Evolutionary conservation across 2,797 vertebrate species (phyloP), one percentile per base, ranked within the genome.

Genomic region (Aldrovandia affinis): DNA sequence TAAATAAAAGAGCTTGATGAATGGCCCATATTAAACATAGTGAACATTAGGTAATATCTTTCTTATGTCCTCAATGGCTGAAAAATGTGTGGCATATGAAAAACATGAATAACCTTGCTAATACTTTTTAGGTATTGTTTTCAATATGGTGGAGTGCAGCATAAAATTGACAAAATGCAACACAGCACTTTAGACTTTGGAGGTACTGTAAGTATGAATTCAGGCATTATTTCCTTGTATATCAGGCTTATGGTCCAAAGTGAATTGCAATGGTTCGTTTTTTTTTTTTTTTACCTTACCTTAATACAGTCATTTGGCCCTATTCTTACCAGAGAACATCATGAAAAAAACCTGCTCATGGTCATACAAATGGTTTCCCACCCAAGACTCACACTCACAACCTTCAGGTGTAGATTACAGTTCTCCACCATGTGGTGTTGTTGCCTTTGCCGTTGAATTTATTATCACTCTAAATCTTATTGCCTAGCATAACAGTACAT

Each of bases 31-130:
- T 89, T n/a, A 88, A 86, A 90, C 85, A 78, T 75, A 10, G 55
- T 44, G 78, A 65, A 83, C 70, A 89, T 89, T 86, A 91, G 68
- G 79, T 90, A 83, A 88, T 91, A 39, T 88, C 83, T 84, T 87
- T 85, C 89, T 87, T 70, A 78, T 28, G 52, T 36, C 79, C 82
- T 39, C 68, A 70, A 39, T 70, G 68, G 14, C n/a, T 39, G 33
- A 39, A 39, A 70, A 10, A 39, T 39, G 59, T n/a, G 25, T 36
- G 33, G 68, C 10, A 18, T 36, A 30, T 36, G 28, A 68, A 70
- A 70, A 70, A 70, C 33, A 70, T 70, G 33, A 18, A 39, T 33
- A 70, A 70, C 68, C 33, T 70, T 39, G 12, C 68, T 70, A 36
- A 36, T 7, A 70, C 33, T 36, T 33, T 50, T 65, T 65, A 65